phyloP scores from a whole-genome alignment of 2,113 vertebrate genomes.

The Numida meleagris region DNA sequence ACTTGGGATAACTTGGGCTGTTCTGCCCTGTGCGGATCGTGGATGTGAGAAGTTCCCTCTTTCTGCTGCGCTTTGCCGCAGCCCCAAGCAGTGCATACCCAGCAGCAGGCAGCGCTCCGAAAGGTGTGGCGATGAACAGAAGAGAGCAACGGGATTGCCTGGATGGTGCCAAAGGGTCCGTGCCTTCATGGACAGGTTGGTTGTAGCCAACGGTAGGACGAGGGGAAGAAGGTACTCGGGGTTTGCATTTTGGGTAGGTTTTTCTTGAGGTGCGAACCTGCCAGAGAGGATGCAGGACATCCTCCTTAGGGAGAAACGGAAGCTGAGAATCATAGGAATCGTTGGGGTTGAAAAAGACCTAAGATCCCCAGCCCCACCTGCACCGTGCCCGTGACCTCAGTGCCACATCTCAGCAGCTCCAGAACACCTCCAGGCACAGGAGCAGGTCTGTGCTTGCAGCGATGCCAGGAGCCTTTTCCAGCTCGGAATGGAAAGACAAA shows the following conservation, averaged over 20 bases:
- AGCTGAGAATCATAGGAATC: no score
- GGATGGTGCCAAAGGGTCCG: neutral
- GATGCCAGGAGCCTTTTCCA: no score
- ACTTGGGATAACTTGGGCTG: neutral
- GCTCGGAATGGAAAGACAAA: neutral
- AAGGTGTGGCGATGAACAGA: neutral
- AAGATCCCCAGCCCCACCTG: no score
- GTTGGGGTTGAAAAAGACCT: no score
- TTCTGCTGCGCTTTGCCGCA: no score
- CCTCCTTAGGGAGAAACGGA: neutral
- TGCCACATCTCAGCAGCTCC: no score
- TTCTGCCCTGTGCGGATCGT: neutral
- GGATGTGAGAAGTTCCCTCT: fast-evolving
- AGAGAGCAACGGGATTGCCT: fast-evolving
- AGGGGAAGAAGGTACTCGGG: neutral
- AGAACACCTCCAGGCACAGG: no score
- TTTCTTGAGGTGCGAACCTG: neutral
- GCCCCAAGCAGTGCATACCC: fast-evolving
- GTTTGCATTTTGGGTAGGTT: neutral
- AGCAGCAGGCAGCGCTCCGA: neutral
- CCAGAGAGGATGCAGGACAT: fast-evolving
- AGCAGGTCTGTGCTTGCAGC: no score
- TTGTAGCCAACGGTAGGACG: neutral
- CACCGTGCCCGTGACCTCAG: no score
- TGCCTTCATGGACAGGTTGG: neutral